Evolutionary conservation across 2,113 vertebrate species (phyloP), one percentile per base, ranked within the genome.

Genomic region (Passerina amoena): DNA sequence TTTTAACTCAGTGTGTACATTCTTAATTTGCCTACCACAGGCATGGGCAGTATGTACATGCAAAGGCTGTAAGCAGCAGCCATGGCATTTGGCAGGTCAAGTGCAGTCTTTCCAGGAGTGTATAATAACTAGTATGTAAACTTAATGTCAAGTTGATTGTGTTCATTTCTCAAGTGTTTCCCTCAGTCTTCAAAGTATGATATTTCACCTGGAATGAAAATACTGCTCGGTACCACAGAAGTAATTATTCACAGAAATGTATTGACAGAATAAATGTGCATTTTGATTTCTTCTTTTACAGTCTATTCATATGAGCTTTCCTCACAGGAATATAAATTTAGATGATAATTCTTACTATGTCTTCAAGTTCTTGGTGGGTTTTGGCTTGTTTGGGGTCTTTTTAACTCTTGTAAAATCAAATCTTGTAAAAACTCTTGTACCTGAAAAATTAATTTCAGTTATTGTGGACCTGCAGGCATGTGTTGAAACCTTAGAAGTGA

Each of bases 401-500:
- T 13, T 2, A 61, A 35, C 53, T 66, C 31, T 51, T 59, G 20
- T 81, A 38, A 59, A 53, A 11, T 53, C 28, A 53, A 53, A 53
- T 53, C 51, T 18, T 18, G 28, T 30, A 53, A 53, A 53, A 53
- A 53, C 28, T 53, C 28, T 53, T 53, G 59, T 59, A 35, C 12
- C 31, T 47, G 63, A 60, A 71, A 16, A 63, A 63, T 86, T 88
- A 8, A 24, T 75, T 91, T 70, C 89, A 15, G 2, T 54, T 82
- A 63, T 64, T 95, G 9, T 84, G 33, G 42, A 88, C 81, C 48
- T 68, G 17, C 89, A 99, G 99, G 95, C 92, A 20, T 98, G 97
- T 0, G 98, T 99, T 86, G 96, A 97, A 96, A 98, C 95, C 44
- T 96, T 99, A 86, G 98, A 99, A 35, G 96, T 86, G 3, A 99